These are phyloP conservation scores for Coptodon bakossiorum DNA, from an alignment of 2,113 vertebrate species.

Conservation along the genomic window DNA sequence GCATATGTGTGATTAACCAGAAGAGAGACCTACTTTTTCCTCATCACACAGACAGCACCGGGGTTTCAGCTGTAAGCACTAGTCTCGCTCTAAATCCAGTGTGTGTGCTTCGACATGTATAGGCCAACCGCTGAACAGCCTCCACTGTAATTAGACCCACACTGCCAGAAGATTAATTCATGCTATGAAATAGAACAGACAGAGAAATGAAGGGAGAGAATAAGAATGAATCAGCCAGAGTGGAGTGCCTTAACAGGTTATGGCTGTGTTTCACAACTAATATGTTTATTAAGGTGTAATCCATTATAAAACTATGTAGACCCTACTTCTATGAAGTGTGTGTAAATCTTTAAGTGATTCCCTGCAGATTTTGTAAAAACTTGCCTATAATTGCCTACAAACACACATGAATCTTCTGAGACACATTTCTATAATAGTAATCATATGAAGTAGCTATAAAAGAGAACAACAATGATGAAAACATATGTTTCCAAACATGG, in stretches of 20 bases:
- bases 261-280: not conserved
- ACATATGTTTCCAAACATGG: not conserved
- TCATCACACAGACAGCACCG: slow-evolving; percentile 21
- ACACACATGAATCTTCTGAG: not conserved
- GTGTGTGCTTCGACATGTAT: not conserved
- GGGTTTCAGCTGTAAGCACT: slow-evolving; percentile 36
- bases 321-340: not conserved
- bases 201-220: not conserved
- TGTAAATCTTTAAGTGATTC: not conserved
- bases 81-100: not conserved
- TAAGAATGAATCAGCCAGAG: not conserved
- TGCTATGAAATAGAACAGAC: not conserved
- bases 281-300: not conserved
- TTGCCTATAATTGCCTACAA: not conserved
- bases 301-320: not conserved
- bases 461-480: not conserved
- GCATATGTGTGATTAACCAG: slow-evolving; percentile 50
- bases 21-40: slow-evolving; percentile 55
- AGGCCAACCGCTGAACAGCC: not conserved
- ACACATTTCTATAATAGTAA: not conserved
- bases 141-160: slow-evolving; percentile 42
- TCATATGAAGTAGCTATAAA: not conserved
- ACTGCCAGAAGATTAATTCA: slow-evolving; percentile 18
- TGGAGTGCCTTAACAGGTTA: not conserved
- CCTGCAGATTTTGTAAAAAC: not conserved